Conservation (phyloP, 35 echinoderm and acorn worm species). For the Lytechinus pictus region DNA sequence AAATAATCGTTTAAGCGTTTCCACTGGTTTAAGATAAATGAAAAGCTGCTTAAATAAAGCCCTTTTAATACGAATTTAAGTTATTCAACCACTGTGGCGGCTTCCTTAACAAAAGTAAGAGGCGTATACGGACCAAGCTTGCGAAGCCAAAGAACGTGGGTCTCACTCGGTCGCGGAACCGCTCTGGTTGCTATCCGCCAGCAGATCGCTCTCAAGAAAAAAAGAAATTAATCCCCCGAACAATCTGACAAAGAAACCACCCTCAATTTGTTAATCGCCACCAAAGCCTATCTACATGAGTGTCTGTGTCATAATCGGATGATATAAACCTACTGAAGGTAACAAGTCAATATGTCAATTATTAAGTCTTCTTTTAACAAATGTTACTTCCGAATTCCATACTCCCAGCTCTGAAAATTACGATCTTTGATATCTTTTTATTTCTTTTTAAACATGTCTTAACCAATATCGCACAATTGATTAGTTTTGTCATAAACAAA, state of each 20-base stretch:
- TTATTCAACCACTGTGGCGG: neutral
- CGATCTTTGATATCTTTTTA: neutral
- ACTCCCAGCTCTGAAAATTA: neutral
- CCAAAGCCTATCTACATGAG: neutral
- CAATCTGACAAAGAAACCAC: neutral
- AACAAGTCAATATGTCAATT: conserved; percentile 14
- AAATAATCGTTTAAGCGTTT: neutral
- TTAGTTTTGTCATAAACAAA: no score
- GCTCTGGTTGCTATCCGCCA: neutral
- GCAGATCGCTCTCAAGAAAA: neutral
- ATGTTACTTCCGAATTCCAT: neutral
- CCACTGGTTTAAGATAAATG: neutral
- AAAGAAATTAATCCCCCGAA: no score
- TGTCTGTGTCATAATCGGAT: neutral
- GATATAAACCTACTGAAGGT: neutral
- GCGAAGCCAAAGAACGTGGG: neutral
- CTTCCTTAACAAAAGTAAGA: neutral
- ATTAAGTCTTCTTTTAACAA: neutral
- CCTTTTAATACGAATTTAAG: neutral
- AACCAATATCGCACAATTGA: no score
- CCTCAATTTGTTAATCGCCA: conserved; percentile 12
- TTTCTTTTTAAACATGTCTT: no score
- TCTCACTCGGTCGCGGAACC: neutral
- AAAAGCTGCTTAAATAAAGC: neutral
- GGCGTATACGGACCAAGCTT: neutral